Evolutionary conservation across 2,797 vertebrate genomes (phyloP).

Genomic region (Clarias platycephalus): DNA sequence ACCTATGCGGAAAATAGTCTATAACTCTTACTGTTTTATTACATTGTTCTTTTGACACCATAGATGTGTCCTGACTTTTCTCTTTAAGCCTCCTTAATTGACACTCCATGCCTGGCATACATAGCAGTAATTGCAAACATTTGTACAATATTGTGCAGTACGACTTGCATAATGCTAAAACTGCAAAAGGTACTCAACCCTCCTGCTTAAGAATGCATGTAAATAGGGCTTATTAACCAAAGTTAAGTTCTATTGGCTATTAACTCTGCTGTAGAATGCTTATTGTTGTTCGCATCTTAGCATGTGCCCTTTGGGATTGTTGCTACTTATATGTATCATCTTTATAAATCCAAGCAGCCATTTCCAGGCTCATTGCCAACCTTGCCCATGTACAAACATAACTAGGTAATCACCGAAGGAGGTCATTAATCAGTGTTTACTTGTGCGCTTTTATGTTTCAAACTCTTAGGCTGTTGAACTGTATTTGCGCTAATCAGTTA

Average conservation of each 20-base stretch:
- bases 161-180: neutral
- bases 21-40: slow-evolving; percentile 64
- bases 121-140: neutral
- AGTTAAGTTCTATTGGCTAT: slow-evolving; percentile 31
- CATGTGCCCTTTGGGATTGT: slow-evolving; percentile 45
- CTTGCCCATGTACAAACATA: slow-evolving; percentile 58
- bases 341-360: slow-evolving; percentile 48
- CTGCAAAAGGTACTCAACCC: slow-evolving; percentile 21
- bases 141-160: slow-evolving; percentile 8
- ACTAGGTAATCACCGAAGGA: slow-evolving; percentile 61
- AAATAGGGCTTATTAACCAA: slow-evolving; percentile 36
- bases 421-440: slow-evolving; percentile 56
- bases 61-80: neutral
- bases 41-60: slow-evolving; percentile 30
- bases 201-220: slow-evolving; percentile 13
- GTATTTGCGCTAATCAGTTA: slow-evolving; percentile 74
- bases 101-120: neutral
- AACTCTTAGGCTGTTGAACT: slow-evolving; percentile 67
- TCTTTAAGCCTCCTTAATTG: neutral
- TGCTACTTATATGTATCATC: slow-evolving; percentile 51
- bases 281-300: slow-evolving; percentile 40
- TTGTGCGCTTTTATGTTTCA: slow-evolving; percentile 61
- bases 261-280: slow-evolving; percentile 31
- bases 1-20: slow-evolving; percentile 69
- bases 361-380: slow-evolving; percentile 60